Evolutionary conservation across 2,113 vertebrate genomes (phyloP).

Genomic region (Cairina moschata): DNA sequence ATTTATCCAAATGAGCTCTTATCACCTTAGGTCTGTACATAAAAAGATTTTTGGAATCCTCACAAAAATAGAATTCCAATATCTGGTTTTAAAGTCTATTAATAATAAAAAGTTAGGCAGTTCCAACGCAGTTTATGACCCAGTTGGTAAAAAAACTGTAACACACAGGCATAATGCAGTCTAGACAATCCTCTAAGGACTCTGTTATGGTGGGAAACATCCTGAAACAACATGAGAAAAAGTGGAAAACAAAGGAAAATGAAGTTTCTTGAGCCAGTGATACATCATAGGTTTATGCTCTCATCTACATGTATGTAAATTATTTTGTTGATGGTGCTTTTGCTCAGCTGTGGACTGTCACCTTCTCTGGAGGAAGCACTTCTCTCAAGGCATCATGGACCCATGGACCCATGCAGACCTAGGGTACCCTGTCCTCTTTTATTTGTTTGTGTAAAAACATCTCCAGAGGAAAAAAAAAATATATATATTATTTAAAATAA

Average conservation of each 20-base stretch:
- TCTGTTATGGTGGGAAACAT: not conserved
- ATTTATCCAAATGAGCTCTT: not conserved
- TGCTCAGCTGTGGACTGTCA: not conserved
- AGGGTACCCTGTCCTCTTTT: not conserved
- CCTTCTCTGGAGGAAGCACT: not conserved
- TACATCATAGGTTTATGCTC: not conserved
- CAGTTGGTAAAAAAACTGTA: not conserved
- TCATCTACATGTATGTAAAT: not conserved
- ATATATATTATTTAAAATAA: no score
- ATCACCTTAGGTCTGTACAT: not conserved
- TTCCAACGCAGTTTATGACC: not conserved
- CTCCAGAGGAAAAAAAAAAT: not conserved
- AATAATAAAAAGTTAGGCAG: not conserved
- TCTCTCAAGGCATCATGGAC: not conserved
- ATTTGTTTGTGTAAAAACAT: not conserved
- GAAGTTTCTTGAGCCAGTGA: not conserved
- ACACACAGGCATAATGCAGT: not conserved
- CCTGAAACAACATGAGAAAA: not conserved
- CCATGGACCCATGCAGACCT: not conserved
- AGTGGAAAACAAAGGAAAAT: not conserved
- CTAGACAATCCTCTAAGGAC: not conserved
- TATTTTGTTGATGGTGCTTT: not conserved
- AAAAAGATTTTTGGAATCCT: not conserved
- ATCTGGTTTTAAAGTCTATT: conserved; percentile 1
- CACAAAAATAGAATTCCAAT: not conserved